Evolutionary conservation across 2,888 invertebrate species (phyloP).

Genomic region (Zygaena filipendulae): DNA sequence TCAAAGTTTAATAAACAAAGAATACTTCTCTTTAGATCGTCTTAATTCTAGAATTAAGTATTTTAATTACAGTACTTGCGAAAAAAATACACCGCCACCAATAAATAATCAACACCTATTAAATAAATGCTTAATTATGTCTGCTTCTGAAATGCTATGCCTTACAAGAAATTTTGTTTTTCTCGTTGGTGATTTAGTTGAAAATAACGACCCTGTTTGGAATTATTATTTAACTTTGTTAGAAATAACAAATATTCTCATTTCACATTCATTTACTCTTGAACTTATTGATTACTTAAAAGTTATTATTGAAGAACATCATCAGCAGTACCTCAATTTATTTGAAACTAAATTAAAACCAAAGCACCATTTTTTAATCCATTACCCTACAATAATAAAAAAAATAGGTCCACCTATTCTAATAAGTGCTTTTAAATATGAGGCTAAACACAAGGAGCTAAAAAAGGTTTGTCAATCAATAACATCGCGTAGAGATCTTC

Average conservation of each 20-base stretch:
- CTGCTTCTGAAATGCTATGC: conserved; percentile 23
- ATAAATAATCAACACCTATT: conserved; percentile 15
- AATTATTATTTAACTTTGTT: conserved; percentile 16
- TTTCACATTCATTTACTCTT: conserved; percentile 4
- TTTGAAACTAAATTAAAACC: conserved; percentile 8
- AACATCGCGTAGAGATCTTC: too few species aligned
- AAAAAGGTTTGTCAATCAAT: conserved; percentile 38
- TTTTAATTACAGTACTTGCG: conserved; percentile 5
- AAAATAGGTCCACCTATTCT: conserved; percentile 13
- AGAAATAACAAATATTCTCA: conserved; percentile 16
- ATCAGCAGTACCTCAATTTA: conserved; percentile 6
- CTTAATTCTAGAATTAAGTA: conserved; percentile 10
- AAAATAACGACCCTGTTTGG: conserved; percentile 12
- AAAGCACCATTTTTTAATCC: conserved; percentile 15
- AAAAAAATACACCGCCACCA: conserved; percentile 13
- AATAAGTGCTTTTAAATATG: conserved; percentile 14
- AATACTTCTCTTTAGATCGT: conserved; percentile 5
- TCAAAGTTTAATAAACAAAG: conserved; percentile 13
- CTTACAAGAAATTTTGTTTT: conserved; percentile 19
- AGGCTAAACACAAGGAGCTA: conserved; percentile 29
- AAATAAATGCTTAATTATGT: conserved; percentile 17
- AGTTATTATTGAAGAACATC: conserved; percentile 6
- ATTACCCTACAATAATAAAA: conserved; percentile 15
- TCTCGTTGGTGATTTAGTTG: conserved; percentile 19
- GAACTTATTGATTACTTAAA: conserved; percentile 8